Evolutionary conservation across 2,888 invertebrate species (phyloP).

Genomic region (Sphecodes monilicornis): DNA sequence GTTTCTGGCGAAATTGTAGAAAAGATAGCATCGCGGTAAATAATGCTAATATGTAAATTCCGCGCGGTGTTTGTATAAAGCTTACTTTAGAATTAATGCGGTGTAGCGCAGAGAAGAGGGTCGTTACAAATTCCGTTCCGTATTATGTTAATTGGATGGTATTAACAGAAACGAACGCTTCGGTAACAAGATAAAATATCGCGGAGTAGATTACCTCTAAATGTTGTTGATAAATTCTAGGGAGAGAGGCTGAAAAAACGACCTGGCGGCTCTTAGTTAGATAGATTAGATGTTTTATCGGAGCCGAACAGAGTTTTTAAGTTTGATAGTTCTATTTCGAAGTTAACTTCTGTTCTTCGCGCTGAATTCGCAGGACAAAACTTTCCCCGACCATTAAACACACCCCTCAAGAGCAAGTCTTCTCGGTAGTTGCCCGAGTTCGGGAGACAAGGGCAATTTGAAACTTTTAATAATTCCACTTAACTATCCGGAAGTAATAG

Average conservation of each 20-base stretch:
- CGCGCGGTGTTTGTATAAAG: neutral
- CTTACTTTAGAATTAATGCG: neutral
- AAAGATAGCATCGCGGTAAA: neutral
- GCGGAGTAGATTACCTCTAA: neutral
- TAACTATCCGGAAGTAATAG: constrained; percentile 6
- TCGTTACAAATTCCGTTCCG: neutral
- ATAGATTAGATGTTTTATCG: neutral
- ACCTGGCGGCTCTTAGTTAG: neutral
- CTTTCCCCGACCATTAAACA: constrained; percentile 17
- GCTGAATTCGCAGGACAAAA: neutral
- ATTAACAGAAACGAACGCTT: neutral
- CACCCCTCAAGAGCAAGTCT: constrained; percentile 15
- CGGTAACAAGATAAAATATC: neutral
- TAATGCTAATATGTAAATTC: neutral
- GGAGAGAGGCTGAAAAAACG: neutral
- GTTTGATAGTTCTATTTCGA: neutral
- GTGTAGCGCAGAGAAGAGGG: neutral
- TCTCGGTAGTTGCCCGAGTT: constrained; percentile 3
- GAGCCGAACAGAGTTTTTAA: neutral
- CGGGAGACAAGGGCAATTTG: constrained; percentile 6
- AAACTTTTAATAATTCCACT: constrained; percentile 36
- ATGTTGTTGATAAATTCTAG: neutral
- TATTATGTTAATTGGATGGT: neutral
- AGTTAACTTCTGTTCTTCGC: neutral
- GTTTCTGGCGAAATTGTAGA: neutral